A percentile compares a stretch with the other conserved stretches of the same genome.
phyloP scores from a whole-genome alignment of 2,888 invertebrate genomes.

The Barypeithes pellucidus region DNA sequence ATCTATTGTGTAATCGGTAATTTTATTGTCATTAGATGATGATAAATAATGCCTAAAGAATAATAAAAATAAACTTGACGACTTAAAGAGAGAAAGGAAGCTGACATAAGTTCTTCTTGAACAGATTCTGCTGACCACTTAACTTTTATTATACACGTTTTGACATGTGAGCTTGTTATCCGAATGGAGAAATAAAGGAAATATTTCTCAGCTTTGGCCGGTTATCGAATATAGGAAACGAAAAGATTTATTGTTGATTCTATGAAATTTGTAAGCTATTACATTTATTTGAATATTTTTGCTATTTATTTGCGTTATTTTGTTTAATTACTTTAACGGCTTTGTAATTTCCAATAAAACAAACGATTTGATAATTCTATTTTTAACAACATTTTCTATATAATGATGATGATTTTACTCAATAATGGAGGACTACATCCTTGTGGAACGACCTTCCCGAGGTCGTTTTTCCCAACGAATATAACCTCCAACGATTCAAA shows the following conservation, averaged over 20 bases:
- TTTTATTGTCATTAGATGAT: slow-evolving; percentile 2
- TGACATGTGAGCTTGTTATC: slow-evolving; percentile 16
- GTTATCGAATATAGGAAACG: background rate
- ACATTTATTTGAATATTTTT: too few species aligned
- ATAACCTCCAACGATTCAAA: too few species aligned
- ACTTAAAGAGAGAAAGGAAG: slow-evolving; percentile 1
- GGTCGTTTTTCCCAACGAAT: too few species aligned
- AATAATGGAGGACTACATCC: too few species aligned
- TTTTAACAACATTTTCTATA: too few species aligned
- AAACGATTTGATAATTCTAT: too few species aligned
- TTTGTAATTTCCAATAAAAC: too few species aligned
- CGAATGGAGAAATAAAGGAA: background rate
- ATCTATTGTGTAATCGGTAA: background rate
- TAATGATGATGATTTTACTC: too few species aligned
- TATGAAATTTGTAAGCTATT: too few species aligned
- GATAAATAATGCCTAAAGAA: background rate
- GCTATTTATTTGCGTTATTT: too few species aligned
- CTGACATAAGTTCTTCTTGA: slow-evolving; percentile 1
- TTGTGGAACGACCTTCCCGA: too few species aligned
- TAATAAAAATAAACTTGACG: slow-evolving; percentile 6
- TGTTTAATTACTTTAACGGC: too few species aligned
- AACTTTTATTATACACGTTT: slow-evolving; percentile 13
- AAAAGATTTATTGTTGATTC: background rate
- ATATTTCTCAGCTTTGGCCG: background rate
- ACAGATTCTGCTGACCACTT: slow-evolving; percentile 11